Conservation (phyloP, 2,888 invertebrate species). For the Polyommatus iphigenia region DNA sequence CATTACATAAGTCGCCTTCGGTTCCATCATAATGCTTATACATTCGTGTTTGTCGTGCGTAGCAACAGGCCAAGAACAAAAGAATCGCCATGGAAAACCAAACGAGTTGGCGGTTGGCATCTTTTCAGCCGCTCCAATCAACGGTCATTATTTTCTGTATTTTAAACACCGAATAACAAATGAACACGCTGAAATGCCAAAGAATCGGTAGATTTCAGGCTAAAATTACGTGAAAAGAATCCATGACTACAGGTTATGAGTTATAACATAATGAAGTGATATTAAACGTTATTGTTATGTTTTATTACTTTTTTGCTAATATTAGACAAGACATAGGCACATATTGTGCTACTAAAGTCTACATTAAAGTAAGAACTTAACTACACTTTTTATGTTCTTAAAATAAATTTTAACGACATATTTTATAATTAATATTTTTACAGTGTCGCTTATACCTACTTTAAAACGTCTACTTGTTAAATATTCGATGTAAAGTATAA, state of each 20-base stretch:
- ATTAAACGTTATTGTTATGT: not conserved
- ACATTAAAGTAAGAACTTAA: not conserved
- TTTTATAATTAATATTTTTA: not conserved
- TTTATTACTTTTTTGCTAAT: not conserved
- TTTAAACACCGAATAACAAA: constrained; percentile 5
- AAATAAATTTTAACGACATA: not conserved
- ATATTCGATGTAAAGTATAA: not conserved
- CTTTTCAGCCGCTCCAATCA: constrained; percentile 12
- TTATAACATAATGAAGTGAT: not conserved
- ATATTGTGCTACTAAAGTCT: not conserved
- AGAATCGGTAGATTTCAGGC: not conserved
- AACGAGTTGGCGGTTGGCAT: constrained; percentile 8
- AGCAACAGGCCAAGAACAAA: constrained; percentile 13
- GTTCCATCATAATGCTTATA: not conserved
- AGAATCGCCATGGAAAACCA: constrained; percentile 19
- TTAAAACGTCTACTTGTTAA: not conserved
- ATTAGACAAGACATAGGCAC: not conserved
- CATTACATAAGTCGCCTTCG: constrained; percentile 16
- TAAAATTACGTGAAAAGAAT: not conserved
- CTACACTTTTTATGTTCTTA: not conserved
- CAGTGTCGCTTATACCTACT: not conserved
- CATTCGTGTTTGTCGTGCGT: not conserved
- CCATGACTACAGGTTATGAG: not conserved
- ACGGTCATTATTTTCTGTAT: constrained; percentile 6
- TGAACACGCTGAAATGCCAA: not conserved